A percentile compares a stretch with the other conserved stretches of the same genome.
Evolutionary conservation across 1,140 invertebrate genomes (phyloP).

Genomic region (Calephelis virginiensis): DNA sequence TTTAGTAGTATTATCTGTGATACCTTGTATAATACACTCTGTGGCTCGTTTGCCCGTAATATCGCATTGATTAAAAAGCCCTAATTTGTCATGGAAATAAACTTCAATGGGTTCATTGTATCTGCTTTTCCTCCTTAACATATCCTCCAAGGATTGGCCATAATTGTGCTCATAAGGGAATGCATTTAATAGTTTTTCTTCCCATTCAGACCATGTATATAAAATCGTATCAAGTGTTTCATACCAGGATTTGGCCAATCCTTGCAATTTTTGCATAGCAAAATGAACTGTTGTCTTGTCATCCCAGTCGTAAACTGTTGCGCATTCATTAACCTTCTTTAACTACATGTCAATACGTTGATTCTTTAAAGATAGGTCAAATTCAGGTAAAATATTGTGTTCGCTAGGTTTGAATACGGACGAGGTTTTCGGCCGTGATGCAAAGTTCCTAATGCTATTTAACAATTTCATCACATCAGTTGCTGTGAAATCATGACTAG

Average conservation of each 20-base stretch:
- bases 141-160: constrained; percentile 31
- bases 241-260: constrained; percentile 23
- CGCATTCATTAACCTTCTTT: too few species aligned
- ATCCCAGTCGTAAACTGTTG: too few species aligned
- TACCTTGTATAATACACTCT: constrained; percentile 42
- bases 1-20: constrained; percentile 34
- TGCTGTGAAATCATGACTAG: too few species aligned
- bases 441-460: too few species aligned
- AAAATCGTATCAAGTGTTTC: constrained; percentile 23
- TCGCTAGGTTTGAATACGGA: too few species aligned
- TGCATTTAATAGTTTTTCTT: constrained; percentile 27
- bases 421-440: too few species aligned
- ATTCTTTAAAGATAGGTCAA: too few species aligned
- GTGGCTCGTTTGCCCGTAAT: constrained; percentile 37
- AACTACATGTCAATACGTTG: too few species aligned
- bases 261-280: constrained; percentile 19
- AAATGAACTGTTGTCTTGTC: too few species aligned
- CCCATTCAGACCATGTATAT: constrained; percentile 22
- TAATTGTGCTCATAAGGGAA: constrained; percentile 33
- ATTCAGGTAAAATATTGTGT: too few species aligned
- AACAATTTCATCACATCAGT: too few species aligned
- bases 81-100: constrained; percentile 42
- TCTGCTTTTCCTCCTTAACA: constrained; percentile 34
- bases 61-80: constrained; percentile 36
- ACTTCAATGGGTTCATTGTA: constrained; percentile 36